Percentiles rank a stretch among this genome's conserved stretches.
Conservation (phyloP, 2,113 vertebrate species). For the Tenrec ecaudatus region DNA sequence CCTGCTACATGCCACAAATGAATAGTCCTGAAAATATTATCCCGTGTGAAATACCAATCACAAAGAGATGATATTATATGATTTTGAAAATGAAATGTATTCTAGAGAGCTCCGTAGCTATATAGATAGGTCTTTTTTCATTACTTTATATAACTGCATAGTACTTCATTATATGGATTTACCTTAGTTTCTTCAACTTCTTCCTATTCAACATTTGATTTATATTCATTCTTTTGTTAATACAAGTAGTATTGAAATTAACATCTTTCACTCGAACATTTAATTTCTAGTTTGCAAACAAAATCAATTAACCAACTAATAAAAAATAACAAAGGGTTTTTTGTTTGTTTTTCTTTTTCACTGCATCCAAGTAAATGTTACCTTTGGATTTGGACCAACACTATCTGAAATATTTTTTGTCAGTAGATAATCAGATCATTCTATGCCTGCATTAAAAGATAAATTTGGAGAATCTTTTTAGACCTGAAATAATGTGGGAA, state of each 20-base stretch:
- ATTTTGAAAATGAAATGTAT: background rate
- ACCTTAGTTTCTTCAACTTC: background rate
- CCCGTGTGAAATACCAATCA: too few relatives aligned
- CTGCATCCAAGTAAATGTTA: background rate
- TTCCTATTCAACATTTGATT: background rate
- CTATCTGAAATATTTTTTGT: background rate
- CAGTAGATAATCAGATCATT: background rate
- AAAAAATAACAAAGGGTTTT: background rate
- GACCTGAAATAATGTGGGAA: background rate
- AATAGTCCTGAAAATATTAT: too few relatives aligned
- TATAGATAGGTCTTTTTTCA: background rate
- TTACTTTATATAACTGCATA: too few relatives aligned
- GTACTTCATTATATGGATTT: too few relatives aligned
- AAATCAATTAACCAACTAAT: background rate
- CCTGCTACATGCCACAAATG: too few relatives aligned
- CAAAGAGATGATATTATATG: too few relatives aligned
- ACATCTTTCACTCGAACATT: background rate
- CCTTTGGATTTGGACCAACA: background rate
- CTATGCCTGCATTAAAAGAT: background rate
- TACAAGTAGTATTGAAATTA: background rate
- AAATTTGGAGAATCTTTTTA: background rate
- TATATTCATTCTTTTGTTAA: background rate
- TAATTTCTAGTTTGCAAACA: background rate
- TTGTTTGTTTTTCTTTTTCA: background rate
- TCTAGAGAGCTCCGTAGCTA: background rate